Percentiles rank a stretch among this genome's conserved stretches.
These are phyloP conservation scores for Aselliscus stoliczkanus DNA, from an alignment of 2,797 vertebrate species.

Conservation along the genomic window DNA sequence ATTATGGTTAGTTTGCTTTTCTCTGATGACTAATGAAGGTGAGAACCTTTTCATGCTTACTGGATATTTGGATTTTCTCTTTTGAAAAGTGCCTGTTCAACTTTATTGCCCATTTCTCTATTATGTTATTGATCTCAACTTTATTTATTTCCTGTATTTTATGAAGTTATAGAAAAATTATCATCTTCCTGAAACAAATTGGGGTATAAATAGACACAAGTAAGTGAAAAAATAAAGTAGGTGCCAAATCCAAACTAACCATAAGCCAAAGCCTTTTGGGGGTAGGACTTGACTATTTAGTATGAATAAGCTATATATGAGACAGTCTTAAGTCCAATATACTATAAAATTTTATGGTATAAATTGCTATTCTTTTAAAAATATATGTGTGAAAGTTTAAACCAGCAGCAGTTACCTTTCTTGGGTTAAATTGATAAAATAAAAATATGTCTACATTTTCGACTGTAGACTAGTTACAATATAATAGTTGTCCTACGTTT, in stretches of 20 bases:
- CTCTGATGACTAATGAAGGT: not conserved
- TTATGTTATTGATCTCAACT: not conserved
- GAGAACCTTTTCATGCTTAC: not conserved
- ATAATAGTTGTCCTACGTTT: not conserved
- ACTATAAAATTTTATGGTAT: not conserved
- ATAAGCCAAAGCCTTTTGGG: not conserved
- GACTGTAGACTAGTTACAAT: not conserved
- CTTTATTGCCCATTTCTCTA: not conserved
- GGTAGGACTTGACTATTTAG: not conserved
- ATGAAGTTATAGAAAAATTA: not conserved
- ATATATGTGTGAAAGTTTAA: not conserved
- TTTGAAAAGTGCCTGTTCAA: not conserved
- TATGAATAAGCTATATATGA: not conserved
- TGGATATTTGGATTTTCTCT: not conserved
- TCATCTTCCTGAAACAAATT: not conserved
- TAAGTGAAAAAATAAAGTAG: not conserved
- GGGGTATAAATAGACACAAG: not conserved
- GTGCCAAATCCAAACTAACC: not conserved
- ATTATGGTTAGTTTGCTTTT: not conserved
- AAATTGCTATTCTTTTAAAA: not conserved
- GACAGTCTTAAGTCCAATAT: not conserved
- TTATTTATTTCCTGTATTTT: not conserved
- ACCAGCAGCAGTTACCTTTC: not conserved
- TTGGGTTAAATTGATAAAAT: not conserved
- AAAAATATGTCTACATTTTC: not conserved